Base-by-base conservation (phyloP, 2,113 vertebrate species). In the Heliornis fulica region DNA sequence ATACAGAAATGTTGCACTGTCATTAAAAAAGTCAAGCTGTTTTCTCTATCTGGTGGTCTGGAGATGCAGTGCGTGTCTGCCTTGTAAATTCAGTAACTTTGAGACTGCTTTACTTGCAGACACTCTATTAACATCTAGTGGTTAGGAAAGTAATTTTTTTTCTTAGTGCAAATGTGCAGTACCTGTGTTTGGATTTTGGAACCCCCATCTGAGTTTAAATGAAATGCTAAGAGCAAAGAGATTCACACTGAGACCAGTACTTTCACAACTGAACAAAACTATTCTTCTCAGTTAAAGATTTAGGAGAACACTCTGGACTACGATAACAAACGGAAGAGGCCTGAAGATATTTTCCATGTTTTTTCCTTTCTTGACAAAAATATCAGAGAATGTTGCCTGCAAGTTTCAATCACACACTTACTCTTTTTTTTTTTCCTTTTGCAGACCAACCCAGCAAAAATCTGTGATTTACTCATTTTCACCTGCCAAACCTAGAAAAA, bases 1-100 rank as follows among this genome's bases (percentile, higher is more conserved):
- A 53, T 53, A 53, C 19, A 78, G 45, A 78, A 86, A 72, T 21
- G 14, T 43, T 91, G 56, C 70, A 91, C 65, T 95, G 95, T 41
- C 54, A 79, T 93, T 90, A 56, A 53, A 90, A 83, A 84, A 63
- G 83, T 65, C 77, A 54, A 84, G 32, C 53, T 81, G 20, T 54
- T 97, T 96, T 85, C 50, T 21, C 31, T 95, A 29, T 38, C n/a
- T 87, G 61, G 34, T 82, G 60, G 32, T 88, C 82, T 81, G 63
- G 56, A 57, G 53, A 63, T 92, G 31, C 22, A 61, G 59, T 51
- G 36, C 40, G 50, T 74, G 18, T 76, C 82, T 94, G 70, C 59
- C 59, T 89, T 92, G 46, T 78, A 83, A 93, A 85, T 87, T 83
- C 87, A 48, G 36, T 87, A 84, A 77, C 57, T 46, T 88, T 91